phyloP scores from a whole-genome alignment of 2,888 invertebrate genomes.

The Itoplectis maculator region DNA sequence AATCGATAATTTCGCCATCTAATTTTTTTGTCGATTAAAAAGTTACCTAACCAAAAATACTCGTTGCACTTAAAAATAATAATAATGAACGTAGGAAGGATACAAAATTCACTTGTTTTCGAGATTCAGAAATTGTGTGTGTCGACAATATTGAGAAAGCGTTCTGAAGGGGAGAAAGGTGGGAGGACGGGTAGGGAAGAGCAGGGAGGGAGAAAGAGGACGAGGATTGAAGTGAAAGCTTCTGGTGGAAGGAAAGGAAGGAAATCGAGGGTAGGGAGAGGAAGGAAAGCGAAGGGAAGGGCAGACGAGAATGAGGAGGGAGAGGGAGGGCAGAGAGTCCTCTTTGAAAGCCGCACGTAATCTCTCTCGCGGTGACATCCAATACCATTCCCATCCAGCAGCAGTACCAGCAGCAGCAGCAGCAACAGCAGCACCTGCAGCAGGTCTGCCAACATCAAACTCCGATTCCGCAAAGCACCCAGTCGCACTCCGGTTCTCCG shows the following conservation, averaged over 20 bases:
- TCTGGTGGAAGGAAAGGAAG: constrained; percentile 48
- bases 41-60: not conserved
- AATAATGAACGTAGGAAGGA: not conserved
- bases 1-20: not conserved
- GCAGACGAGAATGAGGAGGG: constrained; percentile 59
- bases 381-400: constrained; percentile 76
- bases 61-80: not conserved
- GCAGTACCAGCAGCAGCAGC: constrained; percentile 1
- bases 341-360: constrained; percentile 80
- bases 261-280: constrained; percentile 58
- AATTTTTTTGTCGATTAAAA: not conserved
- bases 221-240: constrained; percentile 8
- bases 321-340: constrained; percentile 54
- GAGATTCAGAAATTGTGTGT: not conserved
- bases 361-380: constrained; percentile 81
- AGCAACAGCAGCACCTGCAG: constrained; percentile 32
- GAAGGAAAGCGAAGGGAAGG: constrained; percentile 35
- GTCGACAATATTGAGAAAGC: not conserved
- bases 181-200: no score
- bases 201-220: not conserved
- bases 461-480: constrained; percentile 58
- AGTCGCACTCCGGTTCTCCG: constrained; percentile 37
- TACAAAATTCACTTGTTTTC: constrained; percentile 5
- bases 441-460: constrained; percentile 74
- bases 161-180: not conserved